Base-by-base conservation (phyloP, 2,113 vertebrate genomes). In the Hippoglossus stenolepis region DNA sequence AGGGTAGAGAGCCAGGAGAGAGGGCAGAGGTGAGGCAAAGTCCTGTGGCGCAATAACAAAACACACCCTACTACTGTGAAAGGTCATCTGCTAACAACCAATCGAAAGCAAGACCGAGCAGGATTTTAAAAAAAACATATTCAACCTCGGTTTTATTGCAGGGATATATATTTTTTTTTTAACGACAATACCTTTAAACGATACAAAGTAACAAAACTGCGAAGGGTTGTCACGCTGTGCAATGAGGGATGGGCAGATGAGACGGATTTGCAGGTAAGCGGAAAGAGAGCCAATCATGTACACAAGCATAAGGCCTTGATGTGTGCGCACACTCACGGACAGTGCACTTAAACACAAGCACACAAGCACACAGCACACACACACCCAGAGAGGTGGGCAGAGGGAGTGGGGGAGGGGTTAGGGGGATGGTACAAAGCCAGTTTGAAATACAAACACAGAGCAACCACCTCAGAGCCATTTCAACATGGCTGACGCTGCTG, bases 1-100 rank as follows among this genome's bases (percentile, higher is more conserved):
- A 87, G 82, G 82, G 77, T 62, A 68, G 75, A 74, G 77, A 87
- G 76, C 65, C 73, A 70, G 81, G 84, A 60, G 84, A 79, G 81
- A 85, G 85, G 88, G 73, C 87, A 90, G 86, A 90, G 91, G 90
- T 90, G 91, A 91, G 86, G 79, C 83, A 90, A 93, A 94, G 93
- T 93, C 91, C 89, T 85, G 82, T 93, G 89, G 87, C 73, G 85
- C 88, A 92, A 92, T 87, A 92, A 88, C 84, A 91, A 91, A 91
- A 90, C 89, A 91, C 87, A 90, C 90, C 90, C 90, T 80, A 77
- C 83, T 56, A 85, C 87, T 83, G 83, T 21, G 73, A 90, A 91
- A 90, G 88, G 87, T 91, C 81, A 87, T 69, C 60, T 43, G 54
- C 73, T 82, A 67, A 87, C 80, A 85, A 69, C 79, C 72, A 82